Evolutionary conservation across 2,888 invertebrate genomes (phyloP).

Genomic region (Branchipolynoe longqiensis): DNA sequence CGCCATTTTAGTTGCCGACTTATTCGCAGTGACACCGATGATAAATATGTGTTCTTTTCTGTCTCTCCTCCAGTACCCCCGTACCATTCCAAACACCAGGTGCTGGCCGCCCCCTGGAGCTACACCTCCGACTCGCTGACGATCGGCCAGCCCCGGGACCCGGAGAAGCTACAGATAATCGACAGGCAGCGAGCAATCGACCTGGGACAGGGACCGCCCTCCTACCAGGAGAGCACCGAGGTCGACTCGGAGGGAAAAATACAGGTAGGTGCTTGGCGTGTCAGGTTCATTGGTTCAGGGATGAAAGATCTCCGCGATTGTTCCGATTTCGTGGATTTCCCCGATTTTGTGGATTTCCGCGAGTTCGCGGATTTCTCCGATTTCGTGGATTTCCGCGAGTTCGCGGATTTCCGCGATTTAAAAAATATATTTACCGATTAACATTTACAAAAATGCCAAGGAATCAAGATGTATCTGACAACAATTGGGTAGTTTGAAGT

Average conservation of each 20-base stretch:
- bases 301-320: neutral
- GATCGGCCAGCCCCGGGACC: conserved; percentile 67
- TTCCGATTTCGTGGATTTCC: neutral
- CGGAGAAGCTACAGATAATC: conserved; percentile 63
- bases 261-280: neutral
- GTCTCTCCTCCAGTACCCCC: conserved; percentile 86
- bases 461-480: too few relatives aligned
- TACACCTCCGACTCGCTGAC: conserved; percentile 82
- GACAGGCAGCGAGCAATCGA: conserved; percentile 76
- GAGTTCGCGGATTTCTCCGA: too few relatives aligned
- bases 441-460: too few relatives aligned
- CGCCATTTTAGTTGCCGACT: too few relatives aligned
- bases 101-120: conserved; percentile 91
- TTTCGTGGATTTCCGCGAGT: too few relatives aligned
- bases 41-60: conserved; percentile 26
- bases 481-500: too few relatives aligned
- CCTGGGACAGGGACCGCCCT: conserved; percentile 78
- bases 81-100: conserved; percentile 91
- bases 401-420: too few relatives aligned
- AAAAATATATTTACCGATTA: too few relatives aligned
- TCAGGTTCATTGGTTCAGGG: neutral
- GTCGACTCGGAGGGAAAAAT: conserved; percentile 17
- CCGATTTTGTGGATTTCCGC: too few relatives aligned
- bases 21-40: too few relatives aligned
- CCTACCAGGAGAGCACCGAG: conserved; percentile 65